Evolutionary conservation across 92 coral and sea anemone genomes (phyloP).

Genomic region (Meandrina meandrites): DNA sequence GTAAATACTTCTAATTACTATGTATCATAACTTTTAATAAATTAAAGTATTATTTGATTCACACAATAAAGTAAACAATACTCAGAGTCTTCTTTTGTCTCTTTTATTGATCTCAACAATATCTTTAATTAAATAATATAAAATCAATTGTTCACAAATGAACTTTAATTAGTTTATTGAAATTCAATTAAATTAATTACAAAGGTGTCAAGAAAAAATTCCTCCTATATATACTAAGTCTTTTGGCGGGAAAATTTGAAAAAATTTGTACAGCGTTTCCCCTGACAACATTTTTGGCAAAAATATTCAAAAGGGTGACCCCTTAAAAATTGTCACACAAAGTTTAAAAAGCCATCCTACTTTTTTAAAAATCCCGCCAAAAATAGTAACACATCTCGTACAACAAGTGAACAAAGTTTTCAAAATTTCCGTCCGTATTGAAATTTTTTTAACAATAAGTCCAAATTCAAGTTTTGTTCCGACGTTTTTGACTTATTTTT

Average conservation of each 20-base stretch:
- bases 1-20: not conserved
- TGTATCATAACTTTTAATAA: no score
- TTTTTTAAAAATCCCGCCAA: not conserved
- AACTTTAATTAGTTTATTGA: not conserved
- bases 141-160: no score
- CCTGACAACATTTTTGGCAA: conserved; percentile 12
- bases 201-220: not conserved
- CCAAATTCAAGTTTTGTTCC: not conserved
- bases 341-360: not conserved
- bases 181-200: not conserved
- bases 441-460: no score
- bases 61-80: not conserved
- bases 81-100: no score
- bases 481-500: not conserved
- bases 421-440: no score
- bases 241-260: conserved; percentile 26
- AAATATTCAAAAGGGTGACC: not conserved
- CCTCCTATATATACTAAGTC: conserved; percentile 12
- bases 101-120: no score
- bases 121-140: no score
- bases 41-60: no score
- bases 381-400: not conserved
- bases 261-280: conserved; percentile 27
- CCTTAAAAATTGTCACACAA: not conserved
- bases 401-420: not conserved